Base-by-base conservation (phyloP, 2,888 invertebrate species). In the Chrysotoxum bicinctum region DNA sequence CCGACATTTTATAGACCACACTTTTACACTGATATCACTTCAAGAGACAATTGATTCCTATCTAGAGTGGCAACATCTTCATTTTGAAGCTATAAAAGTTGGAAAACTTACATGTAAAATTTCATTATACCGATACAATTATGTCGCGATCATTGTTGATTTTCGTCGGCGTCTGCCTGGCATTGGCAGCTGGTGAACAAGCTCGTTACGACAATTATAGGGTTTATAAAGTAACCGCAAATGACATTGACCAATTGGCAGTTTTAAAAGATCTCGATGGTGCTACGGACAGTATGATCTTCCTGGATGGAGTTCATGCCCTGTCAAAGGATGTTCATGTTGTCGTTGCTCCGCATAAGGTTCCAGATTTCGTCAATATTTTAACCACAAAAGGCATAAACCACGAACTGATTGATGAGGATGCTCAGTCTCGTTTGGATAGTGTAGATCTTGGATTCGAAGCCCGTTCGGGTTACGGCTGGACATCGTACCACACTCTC, bases 201-300 rank as follows among this genome's bases (percentile, higher is more conserved):
- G 48, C 87, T 21, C 87, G 88, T 32, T 95, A 93, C 88, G 91
- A 93, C 69, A 93, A 93, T 7, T 94, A 93, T 80, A 93, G 93
- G 26, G 92, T 95, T n/a, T 94, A 93, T 87, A 93, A 94, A 89
- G 90, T 95, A 1, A 89, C 90, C 16, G 94, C 94, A 6, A 87
- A 90, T 26, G 92, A 89, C 69, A 89, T 91, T 35, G 91, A 93
- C 0, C 93, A 94, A 69, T 89, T 94, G 10, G 88, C 90, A 0
- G 92, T 92, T 66, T 89, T 94, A 0, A 91, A 91, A 32, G 89
- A 91, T 10, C 88, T 94, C 37, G 88, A 91, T 37, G 87, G 64
- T 82, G 5, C 89, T 26, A 89, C 90, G 66, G 88, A 90, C 68
- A 91, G 88, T 1, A 87, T 93, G 14, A 90, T 92, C 68, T 93